These are phyloP conservation scores for Eptesicus fuscus DNA, from an alignment of 2,113 vertebrate species.

Conservation along the genomic window DNA sequence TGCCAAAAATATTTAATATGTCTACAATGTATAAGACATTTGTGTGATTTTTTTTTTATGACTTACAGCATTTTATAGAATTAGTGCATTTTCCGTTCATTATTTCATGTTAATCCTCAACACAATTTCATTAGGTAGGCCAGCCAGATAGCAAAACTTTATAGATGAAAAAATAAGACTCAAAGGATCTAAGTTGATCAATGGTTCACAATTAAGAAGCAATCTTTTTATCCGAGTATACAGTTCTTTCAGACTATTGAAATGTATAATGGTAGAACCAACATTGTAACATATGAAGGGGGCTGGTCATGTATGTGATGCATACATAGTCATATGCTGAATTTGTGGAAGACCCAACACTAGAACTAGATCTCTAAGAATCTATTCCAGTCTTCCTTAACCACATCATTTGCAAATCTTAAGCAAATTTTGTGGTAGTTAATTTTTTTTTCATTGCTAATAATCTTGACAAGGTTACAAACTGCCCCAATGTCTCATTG, in stretches of 20 bases:
- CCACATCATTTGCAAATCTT: background rate
- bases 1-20: slow-evolving; percentile 18
- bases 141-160: background rate
- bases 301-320: background rate
- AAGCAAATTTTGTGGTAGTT: background rate
- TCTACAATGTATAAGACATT: background rate
- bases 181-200: background rate
- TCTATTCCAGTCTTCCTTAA: background rate
- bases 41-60: background rate
- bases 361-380: background rate
- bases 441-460: background rate
- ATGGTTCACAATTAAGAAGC: background rate
- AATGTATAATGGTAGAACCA: background rate
- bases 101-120: slow-evolving; percentile 17
- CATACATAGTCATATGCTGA: background rate
- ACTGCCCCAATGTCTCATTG: background rate
- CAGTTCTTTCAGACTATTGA: background rate
- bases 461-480: background rate
- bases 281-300: background rate
- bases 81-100: background rate
- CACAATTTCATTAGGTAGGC: background rate
- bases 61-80: background rate
- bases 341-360: background rate
- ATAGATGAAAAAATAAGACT: background rate
- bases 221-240: background rate